Base-by-base conservation (phyloP, 2,797 vertebrate species). In the Lutjanus argentimaculatus region DNA sequence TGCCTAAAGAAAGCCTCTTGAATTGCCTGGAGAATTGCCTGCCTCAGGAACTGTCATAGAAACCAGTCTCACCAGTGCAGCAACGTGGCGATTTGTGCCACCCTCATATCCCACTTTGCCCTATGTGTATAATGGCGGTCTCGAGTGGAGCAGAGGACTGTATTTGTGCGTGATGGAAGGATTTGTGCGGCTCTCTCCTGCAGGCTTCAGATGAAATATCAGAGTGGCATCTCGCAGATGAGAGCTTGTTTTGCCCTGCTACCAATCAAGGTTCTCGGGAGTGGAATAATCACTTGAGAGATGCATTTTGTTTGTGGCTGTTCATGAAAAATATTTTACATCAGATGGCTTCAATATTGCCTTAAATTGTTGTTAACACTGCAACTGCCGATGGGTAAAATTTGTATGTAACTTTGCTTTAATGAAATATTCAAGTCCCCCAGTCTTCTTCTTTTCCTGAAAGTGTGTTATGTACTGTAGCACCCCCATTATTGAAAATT, bases 271-370 rank as follows among this genome's bases (percentile, higher is more conserved):
- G 42, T 30, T 77, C 61, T 82, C 51, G 58, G 85, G 79, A 59
- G 53, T 40, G 69, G 49, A 45, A 22, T 61, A 82, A 89, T 89
- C 87, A 88, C 82, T 88, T 71, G 59, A 86, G 53, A 72, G 74
- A 66, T 43, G 72, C 67, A 43, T 82, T 82, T 72, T 72, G 71
- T 79, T 86, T 72, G 25, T 42, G 67, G 30, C 55, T 30, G 40
- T 52, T 81, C 17, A 10, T 42, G 42, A 48, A 30, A 73, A 43
- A 65, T 4, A 15, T 67, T 77, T 75, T 7, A 40, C 43, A 49
- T 64, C 22, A 62, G 21, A 13, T 62, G 56, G 25, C 21, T 71
- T 58, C 51, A 70, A 16, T 40, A 57, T 69, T 84, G 5, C 30
- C 30, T 82, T n/a, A 25, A 13, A n/a, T 48, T 62, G 25, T 58